These are phyloP conservation scores for Leucania comma DNA, from an alignment of 2,888 invertebrate species.

Conservation along the genomic window DNA sequence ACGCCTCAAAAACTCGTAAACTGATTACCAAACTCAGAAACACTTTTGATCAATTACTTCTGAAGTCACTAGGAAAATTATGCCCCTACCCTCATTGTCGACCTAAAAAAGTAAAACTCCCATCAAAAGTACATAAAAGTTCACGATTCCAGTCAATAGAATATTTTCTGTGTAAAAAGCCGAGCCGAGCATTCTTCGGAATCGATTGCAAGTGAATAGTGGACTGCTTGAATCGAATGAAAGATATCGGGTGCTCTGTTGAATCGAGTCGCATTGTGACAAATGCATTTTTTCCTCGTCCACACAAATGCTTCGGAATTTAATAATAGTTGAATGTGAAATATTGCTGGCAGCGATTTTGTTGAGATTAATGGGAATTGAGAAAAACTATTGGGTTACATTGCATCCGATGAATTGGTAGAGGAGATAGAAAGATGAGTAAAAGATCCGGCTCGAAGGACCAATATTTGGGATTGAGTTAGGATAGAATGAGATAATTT, in stretches of 20 bases:
- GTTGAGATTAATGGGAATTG: slow-evolving; percentile 32
- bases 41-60: slow-evolving; percentile 62
- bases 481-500: too few relatives aligned
- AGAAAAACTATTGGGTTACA: slow-evolving; percentile 20
- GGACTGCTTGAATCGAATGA: slow-evolving; percentile 67
- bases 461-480: background rate
- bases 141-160: slow-evolving; percentile 52
- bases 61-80: slow-evolving; percentile 54
- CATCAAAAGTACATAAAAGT: slow-evolving; percentile 61
- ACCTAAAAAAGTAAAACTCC: slow-evolving; percentile 52
- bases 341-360: slow-evolving; percentile 51
- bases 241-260: slow-evolving; percentile 64
- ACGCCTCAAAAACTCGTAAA: slow-evolving; percentile 25
- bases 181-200: slow-evolving; percentile 62
- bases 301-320: slow-evolving; percentile 59
- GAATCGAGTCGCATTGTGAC: slow-evolving; percentile 66
- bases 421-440: background rate
- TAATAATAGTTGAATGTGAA: slow-evolving; percentile 62
- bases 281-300: slow-evolving; percentile 64
- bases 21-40: slow-evolving; percentile 44
- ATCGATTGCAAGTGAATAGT: slow-evolving; percentile 62
- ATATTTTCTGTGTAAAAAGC: slow-evolving; percentile 59
- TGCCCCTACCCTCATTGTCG: slow-evolving; percentile 39
- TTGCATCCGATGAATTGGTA: background rate
- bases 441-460: background rate